Conservation (phyloP, 2,113 vertebrate species). For the Protobothrops mucrosquamatus region DNA sequence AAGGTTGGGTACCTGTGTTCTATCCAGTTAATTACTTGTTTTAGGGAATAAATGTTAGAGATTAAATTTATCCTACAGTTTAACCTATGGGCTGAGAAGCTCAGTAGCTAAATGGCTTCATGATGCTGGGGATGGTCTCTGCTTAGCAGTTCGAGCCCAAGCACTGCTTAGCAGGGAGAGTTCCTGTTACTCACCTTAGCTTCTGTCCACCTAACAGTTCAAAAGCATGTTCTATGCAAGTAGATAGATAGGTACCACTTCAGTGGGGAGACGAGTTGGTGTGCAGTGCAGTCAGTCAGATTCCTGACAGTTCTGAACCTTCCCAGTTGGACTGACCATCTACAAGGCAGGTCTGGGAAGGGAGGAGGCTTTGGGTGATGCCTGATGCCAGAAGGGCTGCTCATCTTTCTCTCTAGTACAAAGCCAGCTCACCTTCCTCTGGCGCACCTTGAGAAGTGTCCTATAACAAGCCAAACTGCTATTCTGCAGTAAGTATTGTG, state of each 20-base stretch:
- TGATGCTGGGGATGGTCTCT: neutral
- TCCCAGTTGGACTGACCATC: neutral
- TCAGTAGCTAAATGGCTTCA: neutral
- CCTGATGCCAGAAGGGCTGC: neutral
- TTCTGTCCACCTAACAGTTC: neutral
- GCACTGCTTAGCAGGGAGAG: neutral
- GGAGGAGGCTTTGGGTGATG: neutral
- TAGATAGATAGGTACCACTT: neutral
- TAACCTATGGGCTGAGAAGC: neutral
- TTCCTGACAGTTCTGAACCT: neutral
- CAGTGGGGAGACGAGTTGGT: neutral
- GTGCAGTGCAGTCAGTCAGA: neutral
- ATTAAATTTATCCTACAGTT: neutral
- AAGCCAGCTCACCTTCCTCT: neutral
- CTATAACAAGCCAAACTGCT: too few species aligned
- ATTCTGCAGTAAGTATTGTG: too few species aligned
- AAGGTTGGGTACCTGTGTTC: too few species aligned
- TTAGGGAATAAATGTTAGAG: neutral
- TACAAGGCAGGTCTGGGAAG: neutral
- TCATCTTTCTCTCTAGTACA: neutral
- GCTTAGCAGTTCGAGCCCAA: neutral
- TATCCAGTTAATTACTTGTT: neutral
- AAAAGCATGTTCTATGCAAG: neutral
- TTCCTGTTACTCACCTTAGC: neutral
- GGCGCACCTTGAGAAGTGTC: too few species aligned